Evolutionary conservation across 2,113 vertebrate genomes (phyloP).

Genomic region (Notarius quadriscutis): DNA sequence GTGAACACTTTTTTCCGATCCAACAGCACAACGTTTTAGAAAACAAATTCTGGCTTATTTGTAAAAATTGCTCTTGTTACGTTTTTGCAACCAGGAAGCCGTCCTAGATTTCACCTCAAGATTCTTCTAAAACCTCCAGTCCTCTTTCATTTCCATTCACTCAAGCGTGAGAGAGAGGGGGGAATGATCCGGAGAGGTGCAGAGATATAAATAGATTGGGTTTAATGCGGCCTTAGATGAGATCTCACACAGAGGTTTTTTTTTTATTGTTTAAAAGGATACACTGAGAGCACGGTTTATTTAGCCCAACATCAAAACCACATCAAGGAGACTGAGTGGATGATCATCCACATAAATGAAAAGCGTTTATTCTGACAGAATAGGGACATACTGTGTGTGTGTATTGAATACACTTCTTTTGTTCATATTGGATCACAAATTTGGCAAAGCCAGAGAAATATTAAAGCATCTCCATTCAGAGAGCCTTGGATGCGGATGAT

Average conservation of each 20-base stretch:
- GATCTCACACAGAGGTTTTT: neutral
- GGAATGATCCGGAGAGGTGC: neutral
- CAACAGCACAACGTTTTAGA: too few species aligned
- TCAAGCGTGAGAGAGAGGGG: neutral
- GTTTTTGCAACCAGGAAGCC: neutral
- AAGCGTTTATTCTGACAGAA: neutral
- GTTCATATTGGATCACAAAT: neutral
- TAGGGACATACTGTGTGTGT: neutral
- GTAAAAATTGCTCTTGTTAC: neutral
- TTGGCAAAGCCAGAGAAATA: neutral
- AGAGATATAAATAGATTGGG: neutral
- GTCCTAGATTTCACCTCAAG: neutral
- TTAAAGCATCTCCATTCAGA: neutral
- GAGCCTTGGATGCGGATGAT: neutral
- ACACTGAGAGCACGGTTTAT: neutral
- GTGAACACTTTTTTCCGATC: too few species aligned
- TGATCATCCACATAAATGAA: too few species aligned
- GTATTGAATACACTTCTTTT: neutral
- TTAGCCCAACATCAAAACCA: conserved; percentile 28
- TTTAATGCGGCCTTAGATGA: neutral
- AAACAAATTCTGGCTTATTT: neutral
- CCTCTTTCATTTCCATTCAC: neutral
- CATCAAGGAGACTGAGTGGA: neutral
- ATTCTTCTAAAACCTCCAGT: neutral
- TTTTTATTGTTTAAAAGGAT: neutral